These are phyloP conservation scores for Sphinx pinastri DNA, from an alignment of 2,888 invertebrate species.

Conservation along the genomic window DNA sequence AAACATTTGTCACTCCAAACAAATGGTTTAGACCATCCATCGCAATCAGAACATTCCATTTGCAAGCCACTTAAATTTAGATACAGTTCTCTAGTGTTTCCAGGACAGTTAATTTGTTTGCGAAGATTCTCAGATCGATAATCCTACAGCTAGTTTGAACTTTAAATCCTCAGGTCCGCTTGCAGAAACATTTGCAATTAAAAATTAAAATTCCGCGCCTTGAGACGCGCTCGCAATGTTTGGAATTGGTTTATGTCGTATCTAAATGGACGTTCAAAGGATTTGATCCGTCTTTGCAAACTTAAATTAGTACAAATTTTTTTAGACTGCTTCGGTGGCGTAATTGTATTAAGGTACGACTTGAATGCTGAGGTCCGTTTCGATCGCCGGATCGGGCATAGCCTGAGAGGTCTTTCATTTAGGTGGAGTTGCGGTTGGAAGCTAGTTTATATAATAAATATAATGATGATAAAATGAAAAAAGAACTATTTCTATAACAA, in stretches of 20 bases:
- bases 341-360: too few relatives aligned
- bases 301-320: too few relatives aligned
- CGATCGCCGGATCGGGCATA: too few relatives aligned
- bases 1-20: constrained; percentile 1
- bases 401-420: too few relatives aligned
- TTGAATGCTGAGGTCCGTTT: too few relatives aligned
- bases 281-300: not conserved
- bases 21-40: constrained; percentile 1
- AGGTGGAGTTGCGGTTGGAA: too few relatives aligned
- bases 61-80: constrained; percentile 19
- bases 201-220: constrained; percentile 2
- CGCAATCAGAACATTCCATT: constrained; percentile 11
- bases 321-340: too few relatives aligned
- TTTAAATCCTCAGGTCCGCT: constrained; percentile 7
- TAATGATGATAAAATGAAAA: too few relatives aligned
- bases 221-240: constrained; percentile 2
- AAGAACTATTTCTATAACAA: not conserved
- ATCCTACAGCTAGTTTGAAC: constrained; percentile 23
- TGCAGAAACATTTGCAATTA: constrained; percentile 8
- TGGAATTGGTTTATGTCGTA: not conserved
- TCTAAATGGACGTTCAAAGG: not conserved
- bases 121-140: constrained; percentile 16
- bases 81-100: constrained; percentile 14
- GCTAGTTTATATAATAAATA: too few relatives aligned
- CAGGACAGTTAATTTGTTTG: constrained; percentile 22